Evolutionary conservation across 2,797 vertebrate genomes (phyloP).

Genomic region (Brachyalestes nurse): DNA sequence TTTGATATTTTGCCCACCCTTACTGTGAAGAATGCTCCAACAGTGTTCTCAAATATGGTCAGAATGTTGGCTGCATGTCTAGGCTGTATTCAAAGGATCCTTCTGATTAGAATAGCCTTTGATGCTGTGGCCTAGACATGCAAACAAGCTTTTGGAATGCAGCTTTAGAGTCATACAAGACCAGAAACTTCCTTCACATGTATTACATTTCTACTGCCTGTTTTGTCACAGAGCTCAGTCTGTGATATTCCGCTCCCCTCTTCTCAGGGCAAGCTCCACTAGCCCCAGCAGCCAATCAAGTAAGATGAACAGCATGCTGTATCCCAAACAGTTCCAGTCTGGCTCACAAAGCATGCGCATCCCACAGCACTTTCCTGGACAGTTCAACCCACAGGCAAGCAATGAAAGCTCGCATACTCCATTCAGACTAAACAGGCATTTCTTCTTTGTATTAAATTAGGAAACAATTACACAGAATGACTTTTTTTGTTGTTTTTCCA

Average conservation of each 20-base stretch:
- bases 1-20: too few relatives aligned
- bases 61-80: too few relatives aligned
- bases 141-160: too few relatives aligned
- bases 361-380: conserved; percentile 91
- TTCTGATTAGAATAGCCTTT: too few relatives aligned
- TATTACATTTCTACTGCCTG: neutral
- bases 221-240: neutral
- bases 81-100: too few relatives aligned
- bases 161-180: neutral
- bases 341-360: conserved; percentile 90
- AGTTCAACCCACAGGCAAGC: conserved; percentile 94
- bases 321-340: conserved; percentile 97
- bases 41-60: too few relatives aligned
- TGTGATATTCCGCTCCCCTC: conserved; percentile 48
- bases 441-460: neutral
- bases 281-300: conserved; percentile 96
- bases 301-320: conserved; percentile 97
- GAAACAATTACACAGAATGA: too few relatives aligned
- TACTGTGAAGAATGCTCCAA: too few relatives aligned
- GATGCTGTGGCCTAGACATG: too few relatives aligned
- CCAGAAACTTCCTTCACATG: neutral
- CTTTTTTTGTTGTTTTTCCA: neutral
- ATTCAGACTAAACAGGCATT: neutral
- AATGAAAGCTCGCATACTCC: neutral
- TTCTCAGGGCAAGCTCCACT: conserved; percentile 92